Base-by-base conservation (phyloP, 2,113 vertebrate genomes). In the Hyaena hyaena region DNA sequence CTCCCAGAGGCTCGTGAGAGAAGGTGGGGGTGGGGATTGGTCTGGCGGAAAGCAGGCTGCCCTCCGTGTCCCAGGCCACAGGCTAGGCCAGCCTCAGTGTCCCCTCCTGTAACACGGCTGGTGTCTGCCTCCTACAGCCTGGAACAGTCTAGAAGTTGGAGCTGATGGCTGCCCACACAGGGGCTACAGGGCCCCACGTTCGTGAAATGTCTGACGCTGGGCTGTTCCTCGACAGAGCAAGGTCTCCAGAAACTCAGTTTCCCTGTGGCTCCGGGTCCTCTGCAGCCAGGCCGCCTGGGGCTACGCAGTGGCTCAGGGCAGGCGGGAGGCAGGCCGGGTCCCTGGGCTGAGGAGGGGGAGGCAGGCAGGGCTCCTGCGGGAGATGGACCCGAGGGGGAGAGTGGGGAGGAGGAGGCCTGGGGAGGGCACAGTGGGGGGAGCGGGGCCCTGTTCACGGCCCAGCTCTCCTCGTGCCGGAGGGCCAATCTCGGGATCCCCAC, bases 121-220 rank as follows among this genome's bases (percentile, higher is more conserved):
- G 23, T 24, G 17, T 79, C 48, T 21, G 45, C n/a, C n/a, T 24
- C n/a, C 15, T 0, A 0, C 10, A 35, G 35, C 48, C 24, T 7
- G 23, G 48, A 61, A 50, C 6, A 2, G 23, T 58, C 83, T 23
- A 35, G 65, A 50, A 65, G n/a, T 0, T 23, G 66, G 33, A 11
- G 48, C 12, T 16, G 58, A 12, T 0, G 35, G 39, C 26, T 85
- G 39, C 33, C 50, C 33, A 17, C 19, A 1, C 43, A 73, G 23
- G 23, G 31, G 24, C 65, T 4, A 0, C 33, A 17, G 65, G 0
- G 6, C n/a, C 50, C 10, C 12, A 3, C 0, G 10, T 16, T 21
- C 45, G 73, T 61, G 6, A 19, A 26, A 10, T 0, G 15, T 63
- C 53, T 43, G 73, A 48, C 0, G 1, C 14, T 1, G 73, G 50